These are phyloP conservation scores for Adoxophyes honmai DNA, from an alignment of 1,140 invertebrate species.

Conservation along the genomic window DNA sequence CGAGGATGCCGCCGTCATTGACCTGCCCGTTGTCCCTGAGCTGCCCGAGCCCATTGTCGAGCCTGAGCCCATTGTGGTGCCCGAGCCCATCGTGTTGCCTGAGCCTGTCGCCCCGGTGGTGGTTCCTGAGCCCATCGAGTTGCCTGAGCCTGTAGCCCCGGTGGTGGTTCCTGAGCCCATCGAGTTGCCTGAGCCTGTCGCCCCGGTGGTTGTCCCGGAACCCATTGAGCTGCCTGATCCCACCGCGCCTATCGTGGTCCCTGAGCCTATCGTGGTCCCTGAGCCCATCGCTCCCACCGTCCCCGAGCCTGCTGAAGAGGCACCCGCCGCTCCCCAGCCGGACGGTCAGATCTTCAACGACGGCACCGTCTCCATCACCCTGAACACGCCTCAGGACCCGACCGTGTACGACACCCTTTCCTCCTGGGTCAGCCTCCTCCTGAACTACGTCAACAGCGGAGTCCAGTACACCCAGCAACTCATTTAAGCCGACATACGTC, in stretches of 20 bases:
- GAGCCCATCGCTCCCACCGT: slow-evolving; percentile 16
- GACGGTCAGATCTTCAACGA: slow-evolving; percentile 50
- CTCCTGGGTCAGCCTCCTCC: slow-evolving; percentile 51
- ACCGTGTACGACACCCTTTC: slow-evolving; percentile 39
- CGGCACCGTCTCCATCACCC: slow-evolving; percentile 42
- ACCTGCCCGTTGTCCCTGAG: slow-evolving; percentile 11
- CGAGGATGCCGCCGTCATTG: slow-evolving; percentile 8
- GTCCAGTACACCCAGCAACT: slow-evolving; percentile 43
- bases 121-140: slow-evolving; percentile 14
- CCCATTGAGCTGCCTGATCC: slow-evolving; percentile 12
- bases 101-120: slow-evolving; percentile 1
- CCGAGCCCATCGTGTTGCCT: neutral
- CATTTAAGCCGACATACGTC: slow-evolving; percentile 26
- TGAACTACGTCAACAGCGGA: slow-evolving; percentile 50
- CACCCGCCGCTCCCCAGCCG: slow-evolving; percentile 22
- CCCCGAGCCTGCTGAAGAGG: slow-evolving; percentile 18
- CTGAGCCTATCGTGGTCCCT: slow-evolving; percentile 16
- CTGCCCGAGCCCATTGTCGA: slow-evolving; percentile 19
- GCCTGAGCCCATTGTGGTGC: slow-evolving; percentile 7
- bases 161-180: slow-evolving; percentile 19
- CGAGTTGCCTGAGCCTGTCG: slow-evolving; percentile 14
- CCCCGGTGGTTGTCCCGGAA: slow-evolving; percentile 19
- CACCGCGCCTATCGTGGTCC: slow-evolving; percentile 17
- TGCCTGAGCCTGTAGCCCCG: slow-evolving; percentile 18
- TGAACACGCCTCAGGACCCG: slow-evolving; percentile 38